Base-by-base conservation (phyloP, 2,888 invertebrate species). In the Synergus japonicus region DNA sequence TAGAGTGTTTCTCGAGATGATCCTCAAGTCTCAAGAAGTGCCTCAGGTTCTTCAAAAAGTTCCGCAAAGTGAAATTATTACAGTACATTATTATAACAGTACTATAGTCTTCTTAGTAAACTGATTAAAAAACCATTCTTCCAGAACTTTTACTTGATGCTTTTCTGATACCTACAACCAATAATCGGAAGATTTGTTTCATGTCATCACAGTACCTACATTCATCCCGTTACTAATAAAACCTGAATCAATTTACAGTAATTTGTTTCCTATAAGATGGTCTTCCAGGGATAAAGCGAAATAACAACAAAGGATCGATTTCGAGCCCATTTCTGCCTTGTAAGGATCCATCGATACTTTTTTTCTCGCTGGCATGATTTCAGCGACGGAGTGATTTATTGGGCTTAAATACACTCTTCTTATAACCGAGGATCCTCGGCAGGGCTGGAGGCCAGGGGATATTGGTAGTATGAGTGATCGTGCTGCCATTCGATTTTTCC, bases 351-450 rank as follows among this genome's bases (percentile, higher is more conserved):
- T 46, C 60, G 60, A 43, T 87, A 88, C 86, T 86, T 85, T 77
- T 66, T 66, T 66, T 41, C 41, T 41, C 8, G n/a, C 65, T 66
- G 65, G 65, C 43, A 66, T 66, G 65, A 66, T 80, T 77, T 82
- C 79, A 80, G 64, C 77, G 82, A 66, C 29, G 64, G 60, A 77
- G 60, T 85, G 82, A 84, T 84, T 83, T 83, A 84, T 84, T 80
- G 82, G 76, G 79, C 83, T 85, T 80, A 82, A 85, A 83, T 83
- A 78, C 78, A 81, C 81, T 81, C 76, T 79, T 67, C 79, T 80
- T 80, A 79, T 18, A 69, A 15, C 58, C 41, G 77, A 79, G 82
- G 83, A 83, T 83, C 87, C 82, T 80, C 83, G 22, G 77, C 81
- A 80, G 83, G 82, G 81, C 78, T 43, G 43, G 15, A 44, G 63